These are phyloP conservation scores for Chlamydotis undulata DNA, from an alignment of 2,113 vertebrate genomes.

Conservation along the genomic window DNA sequence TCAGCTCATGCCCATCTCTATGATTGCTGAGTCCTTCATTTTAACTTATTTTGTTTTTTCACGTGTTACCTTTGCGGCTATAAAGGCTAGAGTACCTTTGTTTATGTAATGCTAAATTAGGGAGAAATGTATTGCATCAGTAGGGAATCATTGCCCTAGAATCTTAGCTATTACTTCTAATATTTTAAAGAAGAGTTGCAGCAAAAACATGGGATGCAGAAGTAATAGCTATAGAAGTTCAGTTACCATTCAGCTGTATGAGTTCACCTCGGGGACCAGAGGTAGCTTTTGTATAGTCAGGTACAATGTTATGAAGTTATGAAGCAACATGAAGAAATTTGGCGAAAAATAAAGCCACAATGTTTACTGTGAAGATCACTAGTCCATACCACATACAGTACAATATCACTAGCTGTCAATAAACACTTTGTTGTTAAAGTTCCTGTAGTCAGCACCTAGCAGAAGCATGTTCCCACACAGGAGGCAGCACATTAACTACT, in stretches of 20 bases:
- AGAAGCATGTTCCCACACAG: neutral
- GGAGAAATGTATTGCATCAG: neutral
- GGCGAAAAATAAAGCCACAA: neutral
- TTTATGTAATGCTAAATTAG: neutral
- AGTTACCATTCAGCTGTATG: neutral
- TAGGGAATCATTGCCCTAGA: neutral
- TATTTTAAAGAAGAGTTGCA: neutral
- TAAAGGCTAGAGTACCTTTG: neutral
- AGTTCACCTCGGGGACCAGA: neutral
- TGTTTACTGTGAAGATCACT: neutral
- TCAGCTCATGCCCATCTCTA: neutral
- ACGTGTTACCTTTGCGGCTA: neutral
- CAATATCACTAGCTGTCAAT: neutral
- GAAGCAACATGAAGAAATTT: neutral
- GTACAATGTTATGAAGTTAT: neutral
- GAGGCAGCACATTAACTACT: neutral
- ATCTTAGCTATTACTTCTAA: neutral
- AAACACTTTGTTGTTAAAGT: neutral
- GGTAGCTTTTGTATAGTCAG: neutral
- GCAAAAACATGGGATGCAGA: neutral
- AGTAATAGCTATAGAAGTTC: neutral
- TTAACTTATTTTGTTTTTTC: neutral
- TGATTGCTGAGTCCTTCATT: neutral
- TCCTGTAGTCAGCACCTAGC: neutral
- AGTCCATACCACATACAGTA: neutral